phyloP scores from a whole-genome alignment of 1,140 invertebrate species.

The Achatina immaculata region DNA sequence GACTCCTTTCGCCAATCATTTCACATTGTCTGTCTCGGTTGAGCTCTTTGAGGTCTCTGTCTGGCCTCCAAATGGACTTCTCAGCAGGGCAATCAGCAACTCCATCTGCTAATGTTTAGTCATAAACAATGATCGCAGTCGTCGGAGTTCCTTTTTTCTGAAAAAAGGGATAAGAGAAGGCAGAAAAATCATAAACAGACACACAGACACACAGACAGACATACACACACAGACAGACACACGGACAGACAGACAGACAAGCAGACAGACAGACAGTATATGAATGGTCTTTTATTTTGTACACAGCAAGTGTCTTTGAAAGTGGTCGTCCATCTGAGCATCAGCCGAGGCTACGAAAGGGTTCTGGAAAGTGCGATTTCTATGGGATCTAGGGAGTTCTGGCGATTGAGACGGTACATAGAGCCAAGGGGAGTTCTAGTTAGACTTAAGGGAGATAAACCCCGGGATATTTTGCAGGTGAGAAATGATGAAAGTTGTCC shows the following conservation, averaged over 20 bases:
- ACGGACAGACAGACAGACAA: slow-evolving; percentile 3
- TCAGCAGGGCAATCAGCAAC: no score
- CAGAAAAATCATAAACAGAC: neutral
- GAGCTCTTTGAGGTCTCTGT: no score
- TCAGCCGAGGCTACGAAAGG: neutral
- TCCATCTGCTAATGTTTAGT: no score
- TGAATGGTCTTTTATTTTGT: no score
- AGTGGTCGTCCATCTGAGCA: neutral
- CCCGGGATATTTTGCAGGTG: slow-evolving; percentile 21
- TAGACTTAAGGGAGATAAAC: neutral
- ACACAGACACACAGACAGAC: neutral
- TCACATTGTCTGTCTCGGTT: no score
- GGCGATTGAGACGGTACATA: neutral
- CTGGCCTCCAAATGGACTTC: no score
- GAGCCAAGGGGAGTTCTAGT: neutral
- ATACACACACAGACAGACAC: slow-evolving; percentile 5
- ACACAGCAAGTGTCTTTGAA: neutral
- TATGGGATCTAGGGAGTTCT: neutral
- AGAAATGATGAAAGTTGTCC: no score
- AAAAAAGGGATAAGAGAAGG: no score
- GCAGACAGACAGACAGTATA: neutral
- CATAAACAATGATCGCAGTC: no score
- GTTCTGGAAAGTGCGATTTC: neutral
- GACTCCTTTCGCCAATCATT: no score
- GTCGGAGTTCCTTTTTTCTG: no score